phyloP scores from a whole-genome alignment of 1,140 invertebrate species.

The Drosophila sproati region DNA sequence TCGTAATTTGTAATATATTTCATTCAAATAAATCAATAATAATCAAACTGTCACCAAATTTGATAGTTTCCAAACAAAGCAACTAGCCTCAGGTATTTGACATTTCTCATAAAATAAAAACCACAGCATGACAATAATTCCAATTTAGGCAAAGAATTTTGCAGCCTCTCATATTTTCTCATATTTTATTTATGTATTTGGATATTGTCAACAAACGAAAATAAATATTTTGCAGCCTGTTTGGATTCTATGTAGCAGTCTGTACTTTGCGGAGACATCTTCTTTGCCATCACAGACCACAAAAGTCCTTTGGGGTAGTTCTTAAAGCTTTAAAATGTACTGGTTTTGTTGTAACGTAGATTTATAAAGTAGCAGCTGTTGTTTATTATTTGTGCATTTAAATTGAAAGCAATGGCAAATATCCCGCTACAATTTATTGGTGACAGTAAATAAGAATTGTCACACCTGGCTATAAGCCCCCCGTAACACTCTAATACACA shows the following conservation, averaged over 20 bases:
- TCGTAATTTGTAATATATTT: too few relatives aligned
- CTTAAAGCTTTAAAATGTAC: slow-evolving; percentile 3
- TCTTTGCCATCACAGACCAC: background rate
- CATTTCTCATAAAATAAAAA: too few relatives aligned
- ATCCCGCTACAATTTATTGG: slow-evolving; percentile 67
- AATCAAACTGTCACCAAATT: too few relatives aligned
- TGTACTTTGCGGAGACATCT: background rate
- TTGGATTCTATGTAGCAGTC: background rate
- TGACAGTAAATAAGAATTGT: slow-evolving; percentile 69
- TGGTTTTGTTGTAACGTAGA: slow-evolving; percentile 18
- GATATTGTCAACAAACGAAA: too few relatives aligned
- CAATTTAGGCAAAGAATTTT: too few relatives aligned
- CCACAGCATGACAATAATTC: too few relatives aligned
- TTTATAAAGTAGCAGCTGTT: slow-evolving; percentile 23
- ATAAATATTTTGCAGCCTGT: background rate
- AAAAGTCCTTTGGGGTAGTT: background rate
- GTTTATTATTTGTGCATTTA: slow-evolving; percentile 57
- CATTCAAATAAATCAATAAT: too few relatives aligned
- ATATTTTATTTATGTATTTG: too few relatives aligned
- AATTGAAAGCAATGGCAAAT: slow-evolving; percentile 75
- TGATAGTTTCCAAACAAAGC: too few relatives aligned
- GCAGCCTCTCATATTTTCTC: too few relatives aligned
- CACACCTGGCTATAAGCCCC: slow-evolving; percentile 29
- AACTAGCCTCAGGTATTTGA: too few relatives aligned
- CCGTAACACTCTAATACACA: background rate